Conservation (phyloP, 2,113 vertebrate genomes). For the Melanerpes formicivorus region DNA sequence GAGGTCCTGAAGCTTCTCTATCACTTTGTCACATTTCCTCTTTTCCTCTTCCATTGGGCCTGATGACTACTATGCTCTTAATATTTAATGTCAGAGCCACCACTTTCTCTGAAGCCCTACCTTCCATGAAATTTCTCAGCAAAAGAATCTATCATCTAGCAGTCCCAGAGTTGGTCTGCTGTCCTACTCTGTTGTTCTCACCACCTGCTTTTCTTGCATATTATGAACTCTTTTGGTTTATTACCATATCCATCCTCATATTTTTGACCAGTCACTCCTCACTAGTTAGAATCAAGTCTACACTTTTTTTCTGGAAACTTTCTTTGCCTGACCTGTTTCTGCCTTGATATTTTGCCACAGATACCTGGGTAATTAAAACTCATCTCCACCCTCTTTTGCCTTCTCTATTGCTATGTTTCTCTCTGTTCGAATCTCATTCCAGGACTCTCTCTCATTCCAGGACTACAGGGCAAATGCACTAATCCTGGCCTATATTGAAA, state of each 20-base stretch:
- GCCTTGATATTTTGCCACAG: not conserved
- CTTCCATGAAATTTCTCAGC: not conserved
- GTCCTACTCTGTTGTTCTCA: not conserved
- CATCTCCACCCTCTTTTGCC: not conserved
- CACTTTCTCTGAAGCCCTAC: not conserved
- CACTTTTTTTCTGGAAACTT: not conserved
- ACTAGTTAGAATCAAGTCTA: not conserved
- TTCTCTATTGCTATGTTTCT: not conserved
- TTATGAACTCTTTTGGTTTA: not conserved
- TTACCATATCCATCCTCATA: no score
- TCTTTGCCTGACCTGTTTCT: not conserved
- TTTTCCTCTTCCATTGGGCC: not conserved
- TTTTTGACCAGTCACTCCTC: not conserved
- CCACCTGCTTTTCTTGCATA: not conserved
- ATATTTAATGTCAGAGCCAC: not conserved
- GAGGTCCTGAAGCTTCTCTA: not conserved
- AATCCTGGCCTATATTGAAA: not conserved
- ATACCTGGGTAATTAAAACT: not conserved
- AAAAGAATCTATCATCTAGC: not conserved
- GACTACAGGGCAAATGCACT: not conserved
- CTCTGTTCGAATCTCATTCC: not conserved
- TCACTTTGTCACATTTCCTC: not conserved
- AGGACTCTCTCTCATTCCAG: not conserved
- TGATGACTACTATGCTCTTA: not conserved
- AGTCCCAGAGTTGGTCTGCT: not conserved